A percentile compares a stretch with the other conserved stretches of the same genome.
phyloP scores from a whole-genome alignment of 2,113 vertebrate species.

The Edolisoma coerulescens region DNA sequence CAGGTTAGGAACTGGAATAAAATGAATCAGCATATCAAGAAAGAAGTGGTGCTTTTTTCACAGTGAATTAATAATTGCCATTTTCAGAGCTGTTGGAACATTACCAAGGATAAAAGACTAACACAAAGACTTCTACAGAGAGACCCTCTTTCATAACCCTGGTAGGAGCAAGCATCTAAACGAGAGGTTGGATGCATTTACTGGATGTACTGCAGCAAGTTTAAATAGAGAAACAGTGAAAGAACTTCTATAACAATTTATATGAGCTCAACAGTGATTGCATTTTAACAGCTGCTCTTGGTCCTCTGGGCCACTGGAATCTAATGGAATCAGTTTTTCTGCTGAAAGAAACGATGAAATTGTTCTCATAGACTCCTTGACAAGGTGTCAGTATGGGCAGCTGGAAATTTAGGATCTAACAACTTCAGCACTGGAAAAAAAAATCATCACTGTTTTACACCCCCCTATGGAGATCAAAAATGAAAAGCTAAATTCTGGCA shows the following conservation, averaged over 20 bases:
- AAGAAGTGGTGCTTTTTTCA: background rate
- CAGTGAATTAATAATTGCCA: slow-evolving; percentile 38
- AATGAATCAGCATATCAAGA: slow-evolving; percentile 14
- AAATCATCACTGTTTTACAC: slow-evolving; percentile 2
- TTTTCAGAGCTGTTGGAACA: slow-evolving; percentile 16
- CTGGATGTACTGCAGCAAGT: background rate
- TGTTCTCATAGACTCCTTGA: slow-evolving; percentile 31
- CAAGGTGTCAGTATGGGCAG: slow-evolving; percentile 49
- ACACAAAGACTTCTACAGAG: slow-evolving; percentile 42
- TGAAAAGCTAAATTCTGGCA: slow-evolving; percentile 16
- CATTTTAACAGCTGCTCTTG: slow-evolving; percentile 58
- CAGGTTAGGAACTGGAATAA: slow-evolving; percentile 48
- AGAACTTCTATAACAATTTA: slow-evolving; percentile 52
- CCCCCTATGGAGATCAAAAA: slow-evolving; percentile 34
- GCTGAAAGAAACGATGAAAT: slow-evolving; percentile 35
- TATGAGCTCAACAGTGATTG: slow-evolving; percentile 23
- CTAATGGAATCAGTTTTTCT: slow-evolving; percentile 41
- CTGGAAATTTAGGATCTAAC: slow-evolving; percentile 63
- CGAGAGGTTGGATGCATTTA: slow-evolving; percentile 7
- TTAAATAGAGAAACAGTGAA: slow-evolving; percentile 36
- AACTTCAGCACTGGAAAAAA: slow-evolving; percentile 5
- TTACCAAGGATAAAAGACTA: slow-evolving; percentile 43
- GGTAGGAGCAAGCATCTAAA: background rate
- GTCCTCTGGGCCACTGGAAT: slow-evolving; percentile 41
- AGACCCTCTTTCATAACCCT: slow-evolving; percentile 19